Conservation (phyloP, 2,113 vertebrate genomes). For the Myiozetetes cayanensis region DNA sequence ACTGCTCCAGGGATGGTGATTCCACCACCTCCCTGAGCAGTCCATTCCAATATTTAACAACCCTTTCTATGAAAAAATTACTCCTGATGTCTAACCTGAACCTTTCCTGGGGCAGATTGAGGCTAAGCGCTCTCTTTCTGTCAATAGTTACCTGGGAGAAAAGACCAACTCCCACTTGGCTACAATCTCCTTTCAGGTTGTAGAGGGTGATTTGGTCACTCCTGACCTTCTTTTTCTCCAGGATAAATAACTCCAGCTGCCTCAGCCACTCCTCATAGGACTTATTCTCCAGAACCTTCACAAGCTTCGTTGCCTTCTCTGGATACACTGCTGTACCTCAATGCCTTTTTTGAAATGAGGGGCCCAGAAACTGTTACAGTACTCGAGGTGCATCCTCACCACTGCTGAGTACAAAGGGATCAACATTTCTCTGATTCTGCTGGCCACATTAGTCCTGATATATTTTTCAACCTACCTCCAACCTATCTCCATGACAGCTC, state of each 20-base stretch:
- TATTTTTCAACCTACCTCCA: background rate
- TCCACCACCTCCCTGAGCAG: background rate
- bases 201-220: background rate
- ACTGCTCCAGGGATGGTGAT: accelerated
- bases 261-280: background rate
- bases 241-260: background rate
- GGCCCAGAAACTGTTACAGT: background rate
- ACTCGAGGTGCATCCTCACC: background rate
- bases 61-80: background rate
- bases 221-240: background rate
- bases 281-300: background rate
- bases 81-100: background rate
- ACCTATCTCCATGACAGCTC: background rate
- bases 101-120: background rate
- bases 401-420: background rate
- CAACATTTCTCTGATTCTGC: background rate
- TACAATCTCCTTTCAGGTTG: background rate
- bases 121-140: background rate
- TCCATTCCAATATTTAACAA: background rate
- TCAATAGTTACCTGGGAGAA: background rate
- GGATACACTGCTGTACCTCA: background rate
- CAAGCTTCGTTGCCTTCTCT: background rate
- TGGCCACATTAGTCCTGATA: background rate
- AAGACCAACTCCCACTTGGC: accelerated
- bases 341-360: background rate